Evolutionary conservation across 2,113 vertebrate species (phyloP), one percentile per base, ranked within the genome.

Genomic region (Centropus unirufus): DNA sequence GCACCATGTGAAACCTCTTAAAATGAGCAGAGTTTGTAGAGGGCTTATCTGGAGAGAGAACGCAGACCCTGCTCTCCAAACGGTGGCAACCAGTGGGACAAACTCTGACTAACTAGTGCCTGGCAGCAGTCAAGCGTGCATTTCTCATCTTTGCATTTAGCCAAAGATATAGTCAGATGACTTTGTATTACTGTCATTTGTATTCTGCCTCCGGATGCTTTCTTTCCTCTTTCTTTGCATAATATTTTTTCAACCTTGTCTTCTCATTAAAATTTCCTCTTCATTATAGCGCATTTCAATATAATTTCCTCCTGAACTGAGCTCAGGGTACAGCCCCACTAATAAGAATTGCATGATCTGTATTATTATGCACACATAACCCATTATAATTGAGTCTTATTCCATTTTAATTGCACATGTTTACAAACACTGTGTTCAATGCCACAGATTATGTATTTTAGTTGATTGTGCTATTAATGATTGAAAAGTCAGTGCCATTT

Each of bases 191-290:
- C 76, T 84, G 85, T 82, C 78, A 95, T 97, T 95, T 79, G 82
- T 83, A 96, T 95, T 96, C 85, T 95, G 95, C 90, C 90, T 93
- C 92, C 10, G 13, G 90, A 93, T 2, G 5, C 46, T 83, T 87
- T 91, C 58, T 14, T 94, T 76, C 82, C 89, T 95, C 92, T 96
- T 93, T 87, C 95, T 95, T 95, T 85, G 59, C 95, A 54, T 93
- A 96, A 95, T 95, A 85, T 93, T 96, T 92, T 92, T 92, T 93
- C 93, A 94, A 89, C 95, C 90, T 91, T 95, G 92, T 89, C 89
- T 93, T 95, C 95, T 83, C 85, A 97, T 96, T 97, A 96, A 95
- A 93, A 89, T 92, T 96, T 95, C 92, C 49, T 94, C 82, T 95
- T 95, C 91, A 54, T 96, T 97, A 92, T 68, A 84, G 52, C 24